These are phyloP conservation scores for Varanus komodoensis DNA, from an alignment of 2,113 vertebrate genomes.

Conservation along the genomic window DNA sequence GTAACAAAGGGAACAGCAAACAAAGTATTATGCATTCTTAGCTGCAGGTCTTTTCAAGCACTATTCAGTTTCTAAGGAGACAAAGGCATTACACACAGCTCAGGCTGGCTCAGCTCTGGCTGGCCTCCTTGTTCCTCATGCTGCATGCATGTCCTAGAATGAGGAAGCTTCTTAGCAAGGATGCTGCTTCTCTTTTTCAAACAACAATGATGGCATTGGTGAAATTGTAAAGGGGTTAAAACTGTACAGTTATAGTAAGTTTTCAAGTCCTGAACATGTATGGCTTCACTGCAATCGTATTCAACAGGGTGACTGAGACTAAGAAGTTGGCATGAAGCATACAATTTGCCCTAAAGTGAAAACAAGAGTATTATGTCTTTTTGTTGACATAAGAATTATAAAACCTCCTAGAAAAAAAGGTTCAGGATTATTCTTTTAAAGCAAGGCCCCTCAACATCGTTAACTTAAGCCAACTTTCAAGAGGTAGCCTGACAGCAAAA, in stretches of 20 bases:
- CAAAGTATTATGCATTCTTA: conserved; percentile 15
- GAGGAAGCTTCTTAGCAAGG: not conserved
- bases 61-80: not conserved
- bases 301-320: not conserved
- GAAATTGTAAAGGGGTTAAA: not conserved
- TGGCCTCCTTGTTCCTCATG: not conserved
- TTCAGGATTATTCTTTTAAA: not conserved
- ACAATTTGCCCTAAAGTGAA: not conserved
- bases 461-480: not conserved
- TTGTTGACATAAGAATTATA: not conserved
- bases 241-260: not conserved
- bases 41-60: not conserved
- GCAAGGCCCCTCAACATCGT: not conserved
- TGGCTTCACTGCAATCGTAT: not conserved
- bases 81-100: not conserved
- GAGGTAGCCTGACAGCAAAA: not conserved
- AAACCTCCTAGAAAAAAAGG: not conserved
- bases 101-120: not conserved
- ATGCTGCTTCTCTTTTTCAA: not conserved
- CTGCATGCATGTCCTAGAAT: not conserved
- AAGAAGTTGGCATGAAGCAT: not conserved
- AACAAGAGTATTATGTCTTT: not conserved
- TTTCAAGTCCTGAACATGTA: not conserved
- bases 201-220: not conserved
- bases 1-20: conserved; percentile 22